Evolutionary conservation across 2,888 invertebrate species (phyloP).

Genomic region (Eristalis pertinax): DNA sequence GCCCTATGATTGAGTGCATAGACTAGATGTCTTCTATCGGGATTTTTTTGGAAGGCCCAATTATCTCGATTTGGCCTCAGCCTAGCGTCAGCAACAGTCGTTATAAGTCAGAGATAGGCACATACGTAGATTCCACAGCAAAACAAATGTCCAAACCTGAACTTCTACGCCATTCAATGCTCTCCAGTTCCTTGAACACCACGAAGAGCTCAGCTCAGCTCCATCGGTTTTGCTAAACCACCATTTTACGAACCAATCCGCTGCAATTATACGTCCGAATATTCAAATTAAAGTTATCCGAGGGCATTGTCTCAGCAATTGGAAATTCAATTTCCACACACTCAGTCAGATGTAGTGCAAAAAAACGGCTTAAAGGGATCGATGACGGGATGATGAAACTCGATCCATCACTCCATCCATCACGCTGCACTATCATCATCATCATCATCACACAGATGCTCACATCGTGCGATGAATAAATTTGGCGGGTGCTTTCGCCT

Average conservation of each 20-base stretch:
- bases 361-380: neutral
- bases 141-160: too few relatives aligned
- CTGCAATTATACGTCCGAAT: neutral
- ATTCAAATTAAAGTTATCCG: neutral
- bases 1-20: too few relatives aligned
- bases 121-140: too few relatives aligned
- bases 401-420: neutral
- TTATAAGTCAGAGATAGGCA: too few relatives aligned
- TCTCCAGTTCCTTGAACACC: neutral
- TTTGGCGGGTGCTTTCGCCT: neutral
- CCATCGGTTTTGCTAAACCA: neutral
- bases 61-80: too few relatives aligned
- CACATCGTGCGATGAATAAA: neutral
- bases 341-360: neutral
- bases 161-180: too few relatives aligned
- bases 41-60: too few relatives aligned
- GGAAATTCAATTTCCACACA: neutral
- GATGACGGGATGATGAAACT: neutral
- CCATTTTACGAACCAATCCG: neutral
- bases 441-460: neutral
- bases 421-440: neutral
- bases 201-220: too few relatives aligned
- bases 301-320: neutral
- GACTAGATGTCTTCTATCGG: too few relatives aligned
- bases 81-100: too few relatives aligned